Evolutionary conservation across 2,113 vertebrate genomes (phyloP).

Genomic region (Xenus cinereus): DNA sequence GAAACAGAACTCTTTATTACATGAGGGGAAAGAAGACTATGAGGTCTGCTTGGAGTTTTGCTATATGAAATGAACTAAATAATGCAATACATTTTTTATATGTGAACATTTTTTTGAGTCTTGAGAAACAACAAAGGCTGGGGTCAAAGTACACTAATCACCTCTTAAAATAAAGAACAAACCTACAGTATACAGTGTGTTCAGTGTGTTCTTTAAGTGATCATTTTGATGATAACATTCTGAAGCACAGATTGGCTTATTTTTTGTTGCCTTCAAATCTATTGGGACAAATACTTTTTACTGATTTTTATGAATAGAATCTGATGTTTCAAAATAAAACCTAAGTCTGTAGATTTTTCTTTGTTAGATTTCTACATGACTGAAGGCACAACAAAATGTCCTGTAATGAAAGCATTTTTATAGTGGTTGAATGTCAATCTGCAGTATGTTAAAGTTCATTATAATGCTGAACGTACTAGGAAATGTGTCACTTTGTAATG

Average conservation of each 20-base stretch:
- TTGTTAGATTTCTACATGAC: constrained; percentile 2
- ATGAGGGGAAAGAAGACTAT: not conserved
- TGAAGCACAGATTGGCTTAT: not conserved
- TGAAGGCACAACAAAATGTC: not conserved
- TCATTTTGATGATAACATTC: not conserved
- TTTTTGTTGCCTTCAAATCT: not conserved
- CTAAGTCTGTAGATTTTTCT: not conserved
- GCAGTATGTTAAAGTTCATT: not conserved
- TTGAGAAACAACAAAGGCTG: not conserved
- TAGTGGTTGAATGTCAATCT: not conserved
- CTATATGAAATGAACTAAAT: not conserved
- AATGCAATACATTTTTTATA: not conserved
- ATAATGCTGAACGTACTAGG: not conserved
- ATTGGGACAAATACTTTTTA: not conserved
- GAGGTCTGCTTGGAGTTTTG: not conserved
- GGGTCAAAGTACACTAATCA: not conserved
- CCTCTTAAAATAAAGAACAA: not conserved
- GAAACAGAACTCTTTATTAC: not conserved
- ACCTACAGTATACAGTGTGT: not conserved
- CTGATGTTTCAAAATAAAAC: constrained; percentile 32
- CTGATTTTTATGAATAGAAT: constrained; percentile 26
- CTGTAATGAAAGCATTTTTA: constrained; percentile 29
- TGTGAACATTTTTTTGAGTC: not conserved
- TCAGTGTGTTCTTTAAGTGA: not conserved
- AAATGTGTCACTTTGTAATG: not conserved